These are phyloP conservation scores for Enteromius fasciolatus DNA, from an alignment of 2,797 vertebrate genomes.

Conservation along the genomic window DNA sequence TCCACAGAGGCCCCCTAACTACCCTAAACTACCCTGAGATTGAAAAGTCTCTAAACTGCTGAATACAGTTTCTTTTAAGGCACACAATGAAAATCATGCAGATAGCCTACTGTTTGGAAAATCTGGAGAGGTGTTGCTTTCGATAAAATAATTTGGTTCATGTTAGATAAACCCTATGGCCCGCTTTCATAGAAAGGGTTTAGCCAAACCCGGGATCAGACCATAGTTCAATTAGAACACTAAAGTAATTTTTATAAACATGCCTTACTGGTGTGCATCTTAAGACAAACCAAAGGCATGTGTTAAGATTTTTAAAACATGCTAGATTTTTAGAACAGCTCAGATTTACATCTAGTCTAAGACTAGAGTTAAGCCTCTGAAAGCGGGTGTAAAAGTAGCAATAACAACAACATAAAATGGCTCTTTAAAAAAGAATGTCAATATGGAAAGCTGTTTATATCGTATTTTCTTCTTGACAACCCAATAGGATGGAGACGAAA, in stretches of 20 bases:
- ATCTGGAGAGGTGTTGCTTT: neutral
- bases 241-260: too few species aligned
- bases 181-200: too few species aligned
- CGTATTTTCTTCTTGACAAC: neutral
- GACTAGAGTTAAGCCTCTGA: too few species aligned
- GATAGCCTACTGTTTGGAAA: neutral
- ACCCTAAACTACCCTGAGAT: neutral
- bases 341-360: too few species aligned
- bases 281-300: too few species aligned
- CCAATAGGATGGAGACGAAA: neutral
- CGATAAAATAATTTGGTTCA: neutral
- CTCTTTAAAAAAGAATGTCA: neutral
- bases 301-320: too few species aligned
- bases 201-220: too few species aligned
- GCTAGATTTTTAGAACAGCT: too few species aligned
- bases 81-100: neutral
- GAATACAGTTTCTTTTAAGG: neutral
- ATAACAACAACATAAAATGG: neutral
- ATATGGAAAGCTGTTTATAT: neutral
- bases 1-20: conserved; percentile 30
- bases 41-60: neutral
- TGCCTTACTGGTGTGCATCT: too few species aligned
- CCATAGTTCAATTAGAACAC: too few species aligned
- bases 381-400: neutral
- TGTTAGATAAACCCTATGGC: neutral